These are phyloP conservation scores for Odontamblyopus lacepedii DNA, from an alignment of 2,797 vertebrate species.

Conservation along the genomic window DNA sequence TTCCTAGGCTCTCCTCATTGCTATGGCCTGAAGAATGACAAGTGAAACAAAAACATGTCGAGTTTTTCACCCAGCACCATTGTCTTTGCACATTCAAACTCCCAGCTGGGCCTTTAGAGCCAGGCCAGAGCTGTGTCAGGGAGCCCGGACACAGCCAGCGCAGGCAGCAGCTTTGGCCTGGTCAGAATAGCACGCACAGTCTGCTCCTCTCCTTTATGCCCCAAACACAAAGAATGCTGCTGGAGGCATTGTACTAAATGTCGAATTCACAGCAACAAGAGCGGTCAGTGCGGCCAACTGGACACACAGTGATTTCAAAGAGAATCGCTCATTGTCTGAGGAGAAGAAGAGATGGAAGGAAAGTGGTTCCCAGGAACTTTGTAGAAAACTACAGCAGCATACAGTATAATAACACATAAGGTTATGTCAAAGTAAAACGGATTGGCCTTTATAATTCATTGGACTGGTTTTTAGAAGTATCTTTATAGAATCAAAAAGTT, in stretches of 20 bases:
- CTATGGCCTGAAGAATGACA: conserved; percentile 83
- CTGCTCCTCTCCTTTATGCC: conserved; percentile 72
- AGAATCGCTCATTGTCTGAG: conserved; percentile 64
- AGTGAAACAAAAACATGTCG: conserved; percentile 82
- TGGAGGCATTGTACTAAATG: conserved; percentile 60
- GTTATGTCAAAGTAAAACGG: neutral
- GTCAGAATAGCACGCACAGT: conserved; percentile 71
- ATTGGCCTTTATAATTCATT: neutral
- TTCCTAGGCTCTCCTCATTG: conserved; percentile 80
- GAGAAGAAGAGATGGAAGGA: conserved; percentile 33
- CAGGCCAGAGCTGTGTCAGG: conserved; percentile 81
- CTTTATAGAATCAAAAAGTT: neutral
- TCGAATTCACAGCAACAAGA: conserved; percentile 70
- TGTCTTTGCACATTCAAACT: conserved; percentile 81
- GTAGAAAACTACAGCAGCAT: neutral
- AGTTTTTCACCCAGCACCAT: conserved; percentile 80
- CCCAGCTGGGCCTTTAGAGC: conserved; percentile 81
- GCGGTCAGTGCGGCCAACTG: conserved; percentile 61
- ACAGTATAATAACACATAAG: neutral
- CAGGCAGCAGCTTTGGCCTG: conserved; percentile 79
- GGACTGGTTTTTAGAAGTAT: neutral
- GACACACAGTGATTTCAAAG: conserved; percentile 52
- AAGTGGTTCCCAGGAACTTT: conserved; percentile 44
- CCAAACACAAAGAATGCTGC: conserved; percentile 63
- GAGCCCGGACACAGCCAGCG: conserved; percentile 75